Evolutionary conservation across 2,113 vertebrate genomes (phyloP), one percentile per base, ranked within the genome.

Genomic region (Cyphomyrus plagiostoma): DNA sequence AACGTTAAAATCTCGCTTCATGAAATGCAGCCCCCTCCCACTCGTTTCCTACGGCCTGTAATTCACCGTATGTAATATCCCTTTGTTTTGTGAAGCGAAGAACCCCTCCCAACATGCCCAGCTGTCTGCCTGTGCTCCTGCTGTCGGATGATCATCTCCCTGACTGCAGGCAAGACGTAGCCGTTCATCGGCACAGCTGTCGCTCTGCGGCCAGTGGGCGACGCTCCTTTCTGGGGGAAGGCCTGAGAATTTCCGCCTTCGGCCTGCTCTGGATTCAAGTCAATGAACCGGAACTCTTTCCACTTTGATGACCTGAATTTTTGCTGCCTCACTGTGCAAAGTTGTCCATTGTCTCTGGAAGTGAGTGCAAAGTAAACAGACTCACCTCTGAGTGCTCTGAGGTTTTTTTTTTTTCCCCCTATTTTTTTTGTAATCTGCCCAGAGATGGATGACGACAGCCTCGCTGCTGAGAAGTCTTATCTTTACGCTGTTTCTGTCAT

Each of bases 261-360:
- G 45, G 23, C 17, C 45, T 48, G 83, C 46, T 49, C 48, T 86
- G 83, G 83, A 46, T 86, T 86, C 83, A 86, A 46, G 46, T 86
- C 83, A 26, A 49, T 86, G 83, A 86, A 21, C 45, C 4, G 17
- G 45, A 86, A 86, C 48, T n/a, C 42, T 86, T 50, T 86, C 48
- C 45, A 19, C 83, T n/a, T 86, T 86, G 45, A 86, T 86, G 46
- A 86, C 83, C 46, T 50, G 45, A n/a, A 23, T 86, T 80, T 80
- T 15, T 80, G 74, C 74, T 80, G 74, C 13, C 26, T 42, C 74
- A 42, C 74, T 3, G 62, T 80, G 35, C 74, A 1, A 80, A 42
- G 74, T 42, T 80, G 35, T 17, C 74, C 4, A 6, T 80, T 80
- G 35, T 80, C 35, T 80, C 39, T 80, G 74, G 74, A 80, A 42